Base-by-base conservation (phyloP, 2,113 vertebrate genomes). In the Pygoscelis antarcticus region DNA sequence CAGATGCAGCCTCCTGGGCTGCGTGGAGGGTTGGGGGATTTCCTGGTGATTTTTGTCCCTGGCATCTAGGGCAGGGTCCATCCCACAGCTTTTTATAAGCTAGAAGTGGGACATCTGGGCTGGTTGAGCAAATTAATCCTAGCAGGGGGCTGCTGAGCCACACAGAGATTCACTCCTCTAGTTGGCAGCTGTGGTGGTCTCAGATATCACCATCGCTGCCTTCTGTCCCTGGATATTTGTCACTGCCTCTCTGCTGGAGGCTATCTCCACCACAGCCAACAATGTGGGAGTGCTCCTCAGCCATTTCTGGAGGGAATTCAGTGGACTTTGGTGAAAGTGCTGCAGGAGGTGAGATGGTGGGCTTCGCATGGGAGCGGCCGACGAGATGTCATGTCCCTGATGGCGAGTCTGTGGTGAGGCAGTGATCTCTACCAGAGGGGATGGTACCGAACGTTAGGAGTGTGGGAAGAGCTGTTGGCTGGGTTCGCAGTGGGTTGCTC, bases 1-100 rank as follows among this genome's bases (percentile, higher is more conserved):
- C 13, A 22, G 20, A 26, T 23, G 52, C 29, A 10, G 20, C 13
- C 15, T 62, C 12, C 42, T 12, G 52, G 19, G 22, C 14, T 68
- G 15, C 0, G 0, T 16, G 51, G 20, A 51, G 29, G 30, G 19
- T 6, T 51, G 15, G 49, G 34, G 13, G 42, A 5, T 16, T 77
- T 83, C 27, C 61, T 81, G 46, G 27, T 51, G 60, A 34, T 5
- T 93, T 77, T 81, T 76, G 6, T 61, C 10, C 9, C 15, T 78
- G 69, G 27, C 19, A 66, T n/a, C 34, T 26, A 49, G 38, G 51
- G 32, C n/a, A 77, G 36, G 23, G 58, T 44, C 55, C 55, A 54
- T 30, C 23, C 27, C 55, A 70, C n/a, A 68, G 87, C 26, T 87
- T 78, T 89, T 66, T 70, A 40, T 25, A 58, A 58, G 46, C 27